A percentile compares a stretch with the other conserved stretches of the same genome.
These are phyloP conservation scores for Cyanoramphus novaezelandiae DNA, from an alignment of 2,113 vertebrate species.

Conservation along the genomic window DNA sequence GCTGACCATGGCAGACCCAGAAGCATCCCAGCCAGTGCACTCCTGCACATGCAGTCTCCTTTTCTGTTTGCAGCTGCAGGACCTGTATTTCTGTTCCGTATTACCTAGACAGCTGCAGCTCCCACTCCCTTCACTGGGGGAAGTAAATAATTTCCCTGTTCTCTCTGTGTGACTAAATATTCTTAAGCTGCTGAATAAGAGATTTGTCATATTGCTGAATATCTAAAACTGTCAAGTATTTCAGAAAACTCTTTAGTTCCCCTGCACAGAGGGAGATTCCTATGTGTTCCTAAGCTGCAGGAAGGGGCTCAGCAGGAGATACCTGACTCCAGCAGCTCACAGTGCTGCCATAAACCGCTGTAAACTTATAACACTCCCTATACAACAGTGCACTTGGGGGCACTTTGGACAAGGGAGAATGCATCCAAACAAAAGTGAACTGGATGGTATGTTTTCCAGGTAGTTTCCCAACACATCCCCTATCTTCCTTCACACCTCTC, in stretches of 20 bases:
- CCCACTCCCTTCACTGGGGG: background rate
- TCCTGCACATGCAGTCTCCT: background rate
- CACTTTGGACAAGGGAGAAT: background rate
- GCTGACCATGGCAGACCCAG: background rate
- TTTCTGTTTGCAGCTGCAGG: background rate
- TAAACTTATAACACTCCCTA: background rate
- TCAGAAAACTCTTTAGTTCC: background rate
- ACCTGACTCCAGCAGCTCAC: background rate
- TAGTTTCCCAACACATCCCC: background rate
- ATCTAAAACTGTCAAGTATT: background rate
- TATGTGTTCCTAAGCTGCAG: background rate
- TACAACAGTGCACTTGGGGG: background rate
- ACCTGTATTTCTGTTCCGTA: background rate
- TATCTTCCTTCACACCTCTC: background rate
- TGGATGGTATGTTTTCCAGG: background rate
- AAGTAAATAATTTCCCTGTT: background rate
- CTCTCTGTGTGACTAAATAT: background rate
- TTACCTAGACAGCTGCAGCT: background rate
- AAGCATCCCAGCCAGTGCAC: background rate
- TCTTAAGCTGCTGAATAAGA: slow-evolving; percentile 1
- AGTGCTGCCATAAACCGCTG: background rate
- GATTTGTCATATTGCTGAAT: background rate
- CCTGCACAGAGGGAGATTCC: background rate
- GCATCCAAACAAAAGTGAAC: background rate
- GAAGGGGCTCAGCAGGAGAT: background rate